These are phyloP conservation scores for Hipposideros armiger DNA, from an alignment of 2,113 vertebrate species.

Conservation along the genomic window DNA sequence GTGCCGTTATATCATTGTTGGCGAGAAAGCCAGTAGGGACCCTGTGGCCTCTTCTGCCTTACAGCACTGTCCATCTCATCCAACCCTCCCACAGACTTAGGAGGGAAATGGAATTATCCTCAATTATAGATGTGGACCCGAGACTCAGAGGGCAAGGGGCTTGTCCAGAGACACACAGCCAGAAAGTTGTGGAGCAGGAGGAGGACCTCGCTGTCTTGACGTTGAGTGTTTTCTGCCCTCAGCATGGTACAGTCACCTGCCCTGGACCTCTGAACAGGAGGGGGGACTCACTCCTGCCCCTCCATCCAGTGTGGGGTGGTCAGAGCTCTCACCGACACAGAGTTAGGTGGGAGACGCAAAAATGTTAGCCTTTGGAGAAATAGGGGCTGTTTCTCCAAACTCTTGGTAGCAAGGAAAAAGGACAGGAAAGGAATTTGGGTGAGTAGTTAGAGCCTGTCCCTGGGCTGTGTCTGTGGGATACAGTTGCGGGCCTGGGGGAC, in stretches of 20 bases:
- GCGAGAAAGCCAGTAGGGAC: background rate
- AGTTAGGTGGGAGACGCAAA: background rate
- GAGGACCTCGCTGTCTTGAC: background rate
- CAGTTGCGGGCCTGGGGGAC: background rate
- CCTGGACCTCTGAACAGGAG: background rate
- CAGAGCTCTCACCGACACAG: background rate
- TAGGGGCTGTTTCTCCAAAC: background rate
- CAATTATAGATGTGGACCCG: background rate
- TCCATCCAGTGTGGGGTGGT: background rate
- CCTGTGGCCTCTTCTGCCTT: background rate
- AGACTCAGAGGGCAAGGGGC: background rate
- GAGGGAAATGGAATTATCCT: background rate
- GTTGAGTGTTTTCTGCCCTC: background rate
- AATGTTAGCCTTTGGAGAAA: background rate
- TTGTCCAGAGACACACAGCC: background rate
- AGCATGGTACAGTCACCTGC: accelerated
- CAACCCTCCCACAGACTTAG: background rate
- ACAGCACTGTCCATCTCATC: background rate
- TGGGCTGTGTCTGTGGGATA: background rate
- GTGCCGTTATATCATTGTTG: accelerated
- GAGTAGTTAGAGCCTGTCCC: background rate
- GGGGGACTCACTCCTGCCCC: too few relatives aligned
- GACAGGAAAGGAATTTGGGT: background rate
- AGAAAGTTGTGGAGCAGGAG: background rate
- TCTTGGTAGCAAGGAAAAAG: background rate